Evolutionary conservation across 2,113 vertebrate species (phyloP).

Genomic region (Cyprinus carpio): DNA sequence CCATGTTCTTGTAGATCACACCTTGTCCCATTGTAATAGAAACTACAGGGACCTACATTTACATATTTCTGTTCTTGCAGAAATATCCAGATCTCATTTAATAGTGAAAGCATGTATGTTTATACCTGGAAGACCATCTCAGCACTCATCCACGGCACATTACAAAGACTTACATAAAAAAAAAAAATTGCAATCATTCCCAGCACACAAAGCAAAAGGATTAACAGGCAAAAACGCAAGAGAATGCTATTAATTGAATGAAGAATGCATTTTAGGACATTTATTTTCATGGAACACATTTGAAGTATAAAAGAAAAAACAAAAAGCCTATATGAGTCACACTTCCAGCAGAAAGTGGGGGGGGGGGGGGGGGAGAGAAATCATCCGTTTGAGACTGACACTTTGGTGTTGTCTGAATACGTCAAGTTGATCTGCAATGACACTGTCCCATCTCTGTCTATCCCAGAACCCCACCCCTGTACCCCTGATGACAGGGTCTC

Average conservation of each 20-base stretch:
- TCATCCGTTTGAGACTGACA: constrained; percentile 67
- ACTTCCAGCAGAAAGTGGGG: not conserved
- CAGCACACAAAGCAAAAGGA: constrained; percentile 11
- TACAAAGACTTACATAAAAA: constrained; percentile 41
- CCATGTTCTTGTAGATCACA: constrained; percentile 50
- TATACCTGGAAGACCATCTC: constrained; percentile 66
- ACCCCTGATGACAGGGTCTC: constrained; percentile 2
- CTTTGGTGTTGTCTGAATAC: constrained; percentile 66
- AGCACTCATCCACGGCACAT: constrained; percentile 50
- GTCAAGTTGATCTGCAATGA: constrained; percentile 62
- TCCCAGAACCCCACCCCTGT: not conserved
- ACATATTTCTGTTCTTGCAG: not conserved
- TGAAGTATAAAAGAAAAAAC: not conserved
- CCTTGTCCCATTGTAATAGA: constrained; percentile 53
- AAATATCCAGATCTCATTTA: constrained; percentile 17
- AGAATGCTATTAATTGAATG: constrained; percentile 6
- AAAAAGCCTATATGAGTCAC: not conserved
- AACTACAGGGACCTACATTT: constrained; percentile 46
- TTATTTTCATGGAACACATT: constrained; percentile 20
- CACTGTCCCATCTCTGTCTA: constrained; percentile 48
- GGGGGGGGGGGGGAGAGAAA: constrained; percentile 50
- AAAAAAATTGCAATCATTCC: not conserved
- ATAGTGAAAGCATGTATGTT: constrained; percentile 31
- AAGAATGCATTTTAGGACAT: constrained; percentile 18
- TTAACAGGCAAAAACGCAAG: constrained; percentile 1